These are phyloP conservation scores for Spialia ferax DNA, from an alignment of 2,888 invertebrate species.

Conservation along the genomic window DNA sequence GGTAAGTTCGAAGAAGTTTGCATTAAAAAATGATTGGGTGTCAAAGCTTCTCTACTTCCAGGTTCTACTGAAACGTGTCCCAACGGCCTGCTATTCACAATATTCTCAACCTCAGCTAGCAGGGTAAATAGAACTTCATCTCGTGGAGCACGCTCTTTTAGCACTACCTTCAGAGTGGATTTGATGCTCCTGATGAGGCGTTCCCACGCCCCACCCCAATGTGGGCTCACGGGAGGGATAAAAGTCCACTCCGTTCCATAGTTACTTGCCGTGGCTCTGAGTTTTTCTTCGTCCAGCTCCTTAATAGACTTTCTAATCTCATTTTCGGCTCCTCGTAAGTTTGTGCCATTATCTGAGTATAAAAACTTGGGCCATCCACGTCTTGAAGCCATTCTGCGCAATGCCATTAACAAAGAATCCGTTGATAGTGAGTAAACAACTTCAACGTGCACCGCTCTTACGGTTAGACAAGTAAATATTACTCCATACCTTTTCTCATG, in stretches of 20 bases:
- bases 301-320: constrained; percentile 35
- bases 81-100: constrained; percentile 44
- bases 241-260: constrained; percentile 24
- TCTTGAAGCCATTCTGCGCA: constrained; percentile 43
- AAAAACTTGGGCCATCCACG: constrained; percentile 44
- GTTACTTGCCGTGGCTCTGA: constrained; percentile 2
- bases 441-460: constrained; percentile 45
- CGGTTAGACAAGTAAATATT: constrained; percentile 48
- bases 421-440: constrained; percentile 22
- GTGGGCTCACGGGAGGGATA: constrained; percentile 10
- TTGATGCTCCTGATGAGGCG: constrained; percentile 33
- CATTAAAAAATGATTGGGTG: constrained; percentile 46
- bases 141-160: constrained; percentile 27
- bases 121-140: constrained; percentile 41
- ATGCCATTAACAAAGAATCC: constrained; percentile 25
- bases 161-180: constrained; percentile 24
- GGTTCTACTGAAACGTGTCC: constrained; percentile 50
- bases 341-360: constrained; percentile 47
- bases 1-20: constrained; percentile 33
- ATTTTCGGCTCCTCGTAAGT: constrained; percentile 39
- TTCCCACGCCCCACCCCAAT: background rate
- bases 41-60: constrained; percentile 44
- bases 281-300: background rate
- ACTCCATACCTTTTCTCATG: constrained; percentile 47
- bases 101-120: constrained; percentile 41